These are phyloP conservation scores for Mirounga angustirostris DNA, from an alignment of 2,113 vertebrate genomes.

Conservation along the genomic window DNA sequence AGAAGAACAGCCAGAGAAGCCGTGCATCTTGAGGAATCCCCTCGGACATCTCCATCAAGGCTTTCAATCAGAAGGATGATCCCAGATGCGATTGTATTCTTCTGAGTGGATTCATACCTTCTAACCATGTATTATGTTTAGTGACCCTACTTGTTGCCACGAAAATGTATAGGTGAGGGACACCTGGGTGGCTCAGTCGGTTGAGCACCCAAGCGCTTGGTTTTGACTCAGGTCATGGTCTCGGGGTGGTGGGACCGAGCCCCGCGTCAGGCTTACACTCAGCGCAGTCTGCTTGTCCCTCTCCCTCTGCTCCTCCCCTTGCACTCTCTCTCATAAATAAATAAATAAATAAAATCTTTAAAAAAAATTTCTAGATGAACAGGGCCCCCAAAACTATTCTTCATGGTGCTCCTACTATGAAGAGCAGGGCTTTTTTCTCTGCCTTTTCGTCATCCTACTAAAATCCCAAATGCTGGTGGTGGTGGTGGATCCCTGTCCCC, in stretches of 20 bases:
- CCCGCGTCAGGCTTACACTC: no score
- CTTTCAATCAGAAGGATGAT: background rate
- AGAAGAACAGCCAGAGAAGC: background rate
- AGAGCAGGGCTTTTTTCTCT: background rate
- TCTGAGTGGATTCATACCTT: constrained; percentile 58
- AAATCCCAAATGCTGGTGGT: background rate
- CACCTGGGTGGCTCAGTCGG: background rate
- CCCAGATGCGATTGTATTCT: constrained; percentile 60
- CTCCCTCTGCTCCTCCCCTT: no score
- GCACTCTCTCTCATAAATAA: no score
- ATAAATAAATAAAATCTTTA: no score
- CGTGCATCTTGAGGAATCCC: fast-evolving
- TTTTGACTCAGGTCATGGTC: background rate
- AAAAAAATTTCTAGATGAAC: background rate
- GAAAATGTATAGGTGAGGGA: background rate
- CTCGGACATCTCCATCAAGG: no score
- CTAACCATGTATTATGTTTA: background rate
- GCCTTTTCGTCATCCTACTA: background rate
- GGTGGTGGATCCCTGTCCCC: background rate
- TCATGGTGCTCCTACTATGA: background rate
- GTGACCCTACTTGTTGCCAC: background rate
- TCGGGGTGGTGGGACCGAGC: background rate
- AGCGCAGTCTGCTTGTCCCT: no score
- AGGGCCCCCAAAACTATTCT: no score
- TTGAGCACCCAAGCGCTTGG: background rate